Conservation (phyloP, 2,797 vertebrate genomes). For the Artibeus jamaicensis region DNA sequence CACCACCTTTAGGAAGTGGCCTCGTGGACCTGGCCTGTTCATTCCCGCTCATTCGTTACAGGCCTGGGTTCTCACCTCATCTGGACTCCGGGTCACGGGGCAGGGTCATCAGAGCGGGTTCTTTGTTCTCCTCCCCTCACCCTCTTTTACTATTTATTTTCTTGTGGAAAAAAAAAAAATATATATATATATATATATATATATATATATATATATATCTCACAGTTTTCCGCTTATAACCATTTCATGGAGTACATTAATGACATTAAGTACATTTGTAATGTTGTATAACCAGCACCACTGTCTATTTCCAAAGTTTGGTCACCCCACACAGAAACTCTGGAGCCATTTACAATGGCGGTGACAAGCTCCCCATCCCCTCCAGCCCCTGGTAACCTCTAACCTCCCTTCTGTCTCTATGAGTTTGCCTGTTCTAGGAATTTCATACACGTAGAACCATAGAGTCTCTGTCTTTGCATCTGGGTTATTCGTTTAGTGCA, state of each 20-base stretch:
- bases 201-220: not conserved
- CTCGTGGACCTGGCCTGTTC: not conserved
- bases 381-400: too few species aligned
- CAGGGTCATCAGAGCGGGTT: not conserved
- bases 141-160: not conserved
- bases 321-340: not conserved
- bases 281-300: not conserved
- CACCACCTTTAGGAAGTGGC: not conserved
- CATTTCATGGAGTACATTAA: not conserved
- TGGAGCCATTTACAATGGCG: too few species aligned
- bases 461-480: not conserved
- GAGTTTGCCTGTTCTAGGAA: not conserved
- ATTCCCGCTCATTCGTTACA: accelerated
- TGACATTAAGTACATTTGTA: not conserved
- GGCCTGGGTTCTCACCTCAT: too few species aligned
- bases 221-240: not conserved
- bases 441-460: accelerated
- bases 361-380: too few species aligned
- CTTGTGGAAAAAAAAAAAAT: not conserved
- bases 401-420: not conserved
- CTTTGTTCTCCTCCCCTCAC: not conserved
- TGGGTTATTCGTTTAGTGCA: not conserved
- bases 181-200: too few species aligned
- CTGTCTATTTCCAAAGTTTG: not conserved
- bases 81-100: not conserved